These are phyloP conservation scores for Chroicocephalus ridibundus DNA, from an alignment of 2,113 vertebrate species.

Conservation along the genomic window DNA sequence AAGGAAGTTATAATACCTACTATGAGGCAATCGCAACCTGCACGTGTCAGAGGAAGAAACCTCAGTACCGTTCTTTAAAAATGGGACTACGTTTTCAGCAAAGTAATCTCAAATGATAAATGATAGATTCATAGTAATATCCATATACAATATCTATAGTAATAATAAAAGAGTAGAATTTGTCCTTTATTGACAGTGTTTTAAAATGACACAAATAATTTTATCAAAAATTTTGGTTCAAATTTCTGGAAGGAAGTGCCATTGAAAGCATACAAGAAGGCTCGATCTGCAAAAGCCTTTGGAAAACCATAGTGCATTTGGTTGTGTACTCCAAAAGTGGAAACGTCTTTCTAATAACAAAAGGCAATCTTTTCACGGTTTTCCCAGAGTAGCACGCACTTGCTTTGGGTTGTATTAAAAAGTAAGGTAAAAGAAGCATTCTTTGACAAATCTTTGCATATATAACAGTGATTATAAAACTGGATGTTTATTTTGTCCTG, in stretches of 20 bases:
- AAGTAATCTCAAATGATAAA: neutral
- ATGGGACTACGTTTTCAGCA: neutral
- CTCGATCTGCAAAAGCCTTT: neutral
- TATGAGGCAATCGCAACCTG: neutral
- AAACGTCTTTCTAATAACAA: neutral
- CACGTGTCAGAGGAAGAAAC: neutral
- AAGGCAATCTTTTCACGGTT: neutral
- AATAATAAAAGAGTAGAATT: neutral
- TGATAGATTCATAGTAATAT: neutral
- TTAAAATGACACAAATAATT: neutral
- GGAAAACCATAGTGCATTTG: neutral
- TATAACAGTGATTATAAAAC: neutral
- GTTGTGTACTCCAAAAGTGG: neutral
- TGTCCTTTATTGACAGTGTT: neutral
- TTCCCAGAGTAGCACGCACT: neutral
- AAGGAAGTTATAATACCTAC: neutral
- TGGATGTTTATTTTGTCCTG: neutral
- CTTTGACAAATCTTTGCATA: neutral
- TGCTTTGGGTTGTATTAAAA: fast-evolving
- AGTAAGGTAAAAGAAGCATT: neutral
- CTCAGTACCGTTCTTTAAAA: neutral
- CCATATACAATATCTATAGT: neutral
- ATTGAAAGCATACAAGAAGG: neutral
- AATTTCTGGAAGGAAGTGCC: neutral
- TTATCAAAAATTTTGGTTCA: neutral